A percentile compares a stretch with the other conserved stretches of the same genome.
These are phyloP conservation scores for Pinna nobilis DNA, from an alignment of 1,140 invertebrate genomes.

Conservation along the genomic window DNA sequence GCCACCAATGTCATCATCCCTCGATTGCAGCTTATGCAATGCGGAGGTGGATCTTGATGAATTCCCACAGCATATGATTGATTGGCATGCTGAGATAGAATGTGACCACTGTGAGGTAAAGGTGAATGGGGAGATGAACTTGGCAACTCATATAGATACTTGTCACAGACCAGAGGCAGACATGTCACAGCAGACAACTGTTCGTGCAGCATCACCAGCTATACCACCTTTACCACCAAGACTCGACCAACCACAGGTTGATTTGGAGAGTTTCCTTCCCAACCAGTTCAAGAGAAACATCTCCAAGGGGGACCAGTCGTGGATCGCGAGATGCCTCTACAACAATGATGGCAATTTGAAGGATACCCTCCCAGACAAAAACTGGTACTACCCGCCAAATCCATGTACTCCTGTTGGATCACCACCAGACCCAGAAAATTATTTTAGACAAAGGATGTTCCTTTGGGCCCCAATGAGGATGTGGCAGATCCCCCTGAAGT, in stretches of 20 bases:
- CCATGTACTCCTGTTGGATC: background rate
- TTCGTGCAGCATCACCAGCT: background rate
- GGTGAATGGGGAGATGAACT: background rate
- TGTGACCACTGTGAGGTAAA: background rate
- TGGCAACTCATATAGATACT: background rate
- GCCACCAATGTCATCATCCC: too few species aligned
- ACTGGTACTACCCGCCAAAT: constrained; percentile 6
- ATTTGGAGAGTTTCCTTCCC: background rate
- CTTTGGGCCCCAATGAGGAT: constrained; percentile 4
- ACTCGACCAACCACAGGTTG: background rate
- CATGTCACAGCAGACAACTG: background rate
- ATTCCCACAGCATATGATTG: too few species aligned
- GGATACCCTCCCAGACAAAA: background rate
- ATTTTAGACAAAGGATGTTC: constrained; percentile 4
- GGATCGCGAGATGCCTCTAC: constrained; percentile 1
- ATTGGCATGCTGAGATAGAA: background rate
- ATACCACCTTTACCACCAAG: background rate
- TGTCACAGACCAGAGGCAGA: background rate
- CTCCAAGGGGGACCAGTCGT: background rate
- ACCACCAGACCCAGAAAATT: background rate
- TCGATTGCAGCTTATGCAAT: too few species aligned
- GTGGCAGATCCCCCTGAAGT: constrained; percentile 4
- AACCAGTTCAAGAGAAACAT: background rate
- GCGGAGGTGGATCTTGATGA: too few species aligned
- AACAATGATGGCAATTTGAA: background rate